Base-by-base conservation (phyloP, 2,888 invertebrate species). In the Euzetes globulus region DNA sequence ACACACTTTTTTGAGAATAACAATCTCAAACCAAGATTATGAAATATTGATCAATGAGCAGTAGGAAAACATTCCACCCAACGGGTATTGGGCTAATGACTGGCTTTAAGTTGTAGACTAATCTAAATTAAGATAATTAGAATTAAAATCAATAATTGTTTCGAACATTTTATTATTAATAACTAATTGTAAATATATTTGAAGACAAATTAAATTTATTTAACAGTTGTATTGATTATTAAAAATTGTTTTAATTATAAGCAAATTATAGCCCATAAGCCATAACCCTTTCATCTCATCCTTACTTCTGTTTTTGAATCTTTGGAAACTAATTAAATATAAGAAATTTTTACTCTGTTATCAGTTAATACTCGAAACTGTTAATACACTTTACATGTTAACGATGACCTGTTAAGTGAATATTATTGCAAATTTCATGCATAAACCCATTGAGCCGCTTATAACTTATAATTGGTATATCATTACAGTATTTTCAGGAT, bases 21-120 rank as follows among this genome's bases (percentile, higher is more conserved):
- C 52, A 52, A 52, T 60, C 60, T 60, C 60, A 60, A 27, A 47
- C 5, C 33, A 60, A 60, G 60, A 27, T 60, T 60, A 60, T 29
- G 60, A 60, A 60, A 60, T 29, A 60, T 29, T 60, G 27, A 27
- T 33, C 33, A 9, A 4, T 33, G 4, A 4, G 73, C 9, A 47
- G 71, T 5, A 65, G 52, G 17, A 71, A 78, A 65, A 72, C 63
- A 77, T 77, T 70, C 78, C 79, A 74, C 79, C 78, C 75, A 79
- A 79, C 63, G 79, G 79, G 60, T 79, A 78, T 75, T 79, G 79
- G 79, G 78, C 78, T 75, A 79, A 79, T 75, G 58, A 68, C 73
- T 73, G 72, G 60, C 75, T 52, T 52, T 47, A 74, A 25, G 29
- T 41, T 65, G 25, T 63, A 45, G 60, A 37, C 22, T 19, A 68